Conservation (phyloP, 2,888 invertebrate genomes). For the Caenorhabditis auriculariae region DNA sequence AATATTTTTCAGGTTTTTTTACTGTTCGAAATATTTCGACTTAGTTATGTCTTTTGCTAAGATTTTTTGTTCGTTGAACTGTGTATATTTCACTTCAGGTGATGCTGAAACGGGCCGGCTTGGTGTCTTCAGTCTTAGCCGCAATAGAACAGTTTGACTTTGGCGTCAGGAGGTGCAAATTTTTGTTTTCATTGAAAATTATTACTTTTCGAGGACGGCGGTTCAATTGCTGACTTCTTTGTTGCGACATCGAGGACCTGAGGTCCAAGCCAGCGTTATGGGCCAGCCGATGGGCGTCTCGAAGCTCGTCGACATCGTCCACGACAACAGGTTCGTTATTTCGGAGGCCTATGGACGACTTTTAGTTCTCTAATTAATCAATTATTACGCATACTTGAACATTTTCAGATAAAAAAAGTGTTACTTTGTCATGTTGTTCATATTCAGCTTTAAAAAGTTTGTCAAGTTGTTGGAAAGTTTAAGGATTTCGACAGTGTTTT, state of each 20-base stretch:
- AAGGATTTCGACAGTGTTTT: background rate
- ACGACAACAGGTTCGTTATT: conserved; percentile 85
- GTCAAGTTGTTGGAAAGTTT: no score
- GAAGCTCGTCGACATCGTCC: conserved; percentile 91
- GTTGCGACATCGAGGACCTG: conserved; percentile 75
- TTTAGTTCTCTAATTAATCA: background rate
- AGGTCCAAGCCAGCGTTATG: conserved; percentile 69
- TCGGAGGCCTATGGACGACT: background rate
- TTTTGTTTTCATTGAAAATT: background rate
- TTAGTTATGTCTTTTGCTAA: background rate
- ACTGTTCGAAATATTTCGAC: background rate
- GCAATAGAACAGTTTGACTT: conserved; percentile 54
- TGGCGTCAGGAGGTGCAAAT: conserved; percentile 45
- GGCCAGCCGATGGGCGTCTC: conserved; percentile 83
- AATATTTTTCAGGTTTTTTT: background rate
- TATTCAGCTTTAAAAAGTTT: no score
- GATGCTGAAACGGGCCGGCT: conserved; percentile 45
- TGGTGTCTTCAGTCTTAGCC: conserved; percentile 49
- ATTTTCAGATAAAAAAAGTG: no score
- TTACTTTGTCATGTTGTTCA: no score
- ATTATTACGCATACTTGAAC: background rate
- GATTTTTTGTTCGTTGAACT: background rate
- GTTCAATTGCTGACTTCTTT: conserved; percentile 78
- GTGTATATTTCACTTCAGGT: no score
- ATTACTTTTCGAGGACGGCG: conserved; percentile 23